Conservation (phyloP, 2,797 vertebrate genomes). For the Odontamblyopus rebecca region DNA sequence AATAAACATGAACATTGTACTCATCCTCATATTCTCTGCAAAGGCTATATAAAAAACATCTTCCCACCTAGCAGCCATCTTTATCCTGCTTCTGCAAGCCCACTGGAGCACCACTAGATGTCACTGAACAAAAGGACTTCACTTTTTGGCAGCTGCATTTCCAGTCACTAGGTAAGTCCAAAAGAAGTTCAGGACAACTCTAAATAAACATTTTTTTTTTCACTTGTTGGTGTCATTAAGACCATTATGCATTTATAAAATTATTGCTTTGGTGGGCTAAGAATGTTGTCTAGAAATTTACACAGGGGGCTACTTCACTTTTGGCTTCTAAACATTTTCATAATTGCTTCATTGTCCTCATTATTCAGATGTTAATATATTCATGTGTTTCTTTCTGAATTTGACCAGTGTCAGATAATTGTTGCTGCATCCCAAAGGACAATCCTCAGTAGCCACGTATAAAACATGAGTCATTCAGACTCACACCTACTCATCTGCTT, state of each 20-base stretch:
- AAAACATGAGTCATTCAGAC: conserved; percentile 29
- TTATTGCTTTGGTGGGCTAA: no score
- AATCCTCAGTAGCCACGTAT: neutral
- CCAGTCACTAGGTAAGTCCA: neutral
- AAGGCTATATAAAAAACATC: no score
- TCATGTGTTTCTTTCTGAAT: neutral
- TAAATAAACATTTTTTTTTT: neutral
- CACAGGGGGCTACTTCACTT: no score
- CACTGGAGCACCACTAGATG: conserved; percentile 1
- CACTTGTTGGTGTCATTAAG: neutral
- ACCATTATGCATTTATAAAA: no score
- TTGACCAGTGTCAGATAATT: neutral
- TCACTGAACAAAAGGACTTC: neutral
- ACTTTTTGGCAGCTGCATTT: neutral
- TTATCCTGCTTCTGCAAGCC: neutral
- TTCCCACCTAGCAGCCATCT: neutral
- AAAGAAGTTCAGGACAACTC: neutral
- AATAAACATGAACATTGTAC: no score
- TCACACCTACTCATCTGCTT: conserved; percentile 8
- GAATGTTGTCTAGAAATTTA: no score
- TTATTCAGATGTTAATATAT: neutral
- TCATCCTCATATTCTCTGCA: no score
- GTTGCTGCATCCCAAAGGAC: neutral
- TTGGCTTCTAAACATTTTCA: neutral
- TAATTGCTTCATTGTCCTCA: neutral